Evolutionary conservation across 2,113 vertebrate genomes (phyloP), one percentile per base, ranked within the genome.

Genomic region (Aramus guarauna): DNA sequence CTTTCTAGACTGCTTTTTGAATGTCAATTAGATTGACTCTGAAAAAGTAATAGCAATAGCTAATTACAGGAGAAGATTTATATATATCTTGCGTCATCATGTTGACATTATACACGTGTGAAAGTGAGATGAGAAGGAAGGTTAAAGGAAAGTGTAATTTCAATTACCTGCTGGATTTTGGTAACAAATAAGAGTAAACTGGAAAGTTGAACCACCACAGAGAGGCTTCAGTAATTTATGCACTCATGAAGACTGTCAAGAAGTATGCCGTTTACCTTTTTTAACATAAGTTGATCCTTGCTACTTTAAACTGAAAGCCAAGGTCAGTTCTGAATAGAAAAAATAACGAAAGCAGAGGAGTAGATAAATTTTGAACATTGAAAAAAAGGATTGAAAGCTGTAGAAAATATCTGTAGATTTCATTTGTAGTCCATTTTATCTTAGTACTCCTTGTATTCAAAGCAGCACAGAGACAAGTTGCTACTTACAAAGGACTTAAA

Each of bases 21-120:
- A 90, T 94, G 59, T 45, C 88, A 97, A 67, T 95, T 96, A 95
- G 48, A 93, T 73, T 59, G 64, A 77, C 84, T 81, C 68, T 94
- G 74, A 93, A 96, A 96, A 78, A 95, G 59, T 92, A 86, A 76
- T 74, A 95, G 64, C 50, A 78, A 68, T 85, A 96, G 71, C 75
- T 90, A 87, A 73, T 62, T 75, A 58, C 17, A 73, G 36, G n/a
- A 88, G 45, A 47, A 5, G 72, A 63, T 87, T 85, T 90, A 27
- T 69, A 48, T 53, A 4, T 48, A 32, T 73, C 36, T 93, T 86
- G 52, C 12, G 15, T 88, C 91, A 84, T 71, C 59, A 29, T 67
- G 72, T 92, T 95, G 71, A 88, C 68, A 78, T 58, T 90, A 20
- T 68, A 72, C 41, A 63, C 15, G 15, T 58, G 66, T 29, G 41